phyloP scores from a whole-genome alignment of 2,888 invertebrate genomes.

The Rhaphigaster nebulosa region DNA sequence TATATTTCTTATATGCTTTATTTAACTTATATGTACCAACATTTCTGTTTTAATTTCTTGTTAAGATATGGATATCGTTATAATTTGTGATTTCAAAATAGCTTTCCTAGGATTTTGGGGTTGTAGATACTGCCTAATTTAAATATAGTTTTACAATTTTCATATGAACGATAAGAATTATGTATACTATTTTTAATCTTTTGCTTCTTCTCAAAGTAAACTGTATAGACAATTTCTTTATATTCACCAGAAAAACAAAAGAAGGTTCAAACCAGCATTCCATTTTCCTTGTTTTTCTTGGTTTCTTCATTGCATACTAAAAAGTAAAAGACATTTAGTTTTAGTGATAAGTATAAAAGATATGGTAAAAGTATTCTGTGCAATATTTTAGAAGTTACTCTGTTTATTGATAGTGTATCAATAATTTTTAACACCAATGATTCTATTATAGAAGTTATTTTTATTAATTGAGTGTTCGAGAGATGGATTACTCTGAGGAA shows the following conservation, averaged over 20 bases:
- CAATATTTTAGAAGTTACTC: constrained; percentile 55
- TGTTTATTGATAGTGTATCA: constrained; percentile 33
- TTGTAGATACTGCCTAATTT: constrained; percentile 53
- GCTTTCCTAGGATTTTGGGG: constrained; percentile 55
- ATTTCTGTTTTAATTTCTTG: constrained; percentile 19
- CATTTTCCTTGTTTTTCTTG: constrained; percentile 32
- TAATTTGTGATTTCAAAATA: constrained; percentile 50
- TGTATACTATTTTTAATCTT: constrained; percentile 19
- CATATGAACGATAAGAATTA: not conserved
- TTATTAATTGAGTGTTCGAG: constrained; percentile 30
- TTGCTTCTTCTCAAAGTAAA: not conserved
- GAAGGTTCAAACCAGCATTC: constrained; percentile 54
- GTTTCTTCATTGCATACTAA: constrained; percentile 3
- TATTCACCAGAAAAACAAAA: not conserved
- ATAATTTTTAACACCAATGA: constrained; percentile 56
- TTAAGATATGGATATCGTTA: constrained; percentile 24
- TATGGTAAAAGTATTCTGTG: constrained; percentile 25
- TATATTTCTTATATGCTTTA: constrained; percentile 58
- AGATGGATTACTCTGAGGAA: not conserved
- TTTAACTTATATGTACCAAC: constrained; percentile 38
- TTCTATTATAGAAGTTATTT: constrained; percentile 50
- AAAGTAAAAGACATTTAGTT: constrained; percentile 51
- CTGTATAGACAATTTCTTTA: not conserved
- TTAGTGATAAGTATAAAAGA: constrained; percentile 32
- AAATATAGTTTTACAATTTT: constrained; percentile 38